A percentile compares a stretch with the other conserved stretches of the same genome.
Conservation (phyloP, 2,113 vertebrate genomes). For the Coptodon rendalli region DNA sequence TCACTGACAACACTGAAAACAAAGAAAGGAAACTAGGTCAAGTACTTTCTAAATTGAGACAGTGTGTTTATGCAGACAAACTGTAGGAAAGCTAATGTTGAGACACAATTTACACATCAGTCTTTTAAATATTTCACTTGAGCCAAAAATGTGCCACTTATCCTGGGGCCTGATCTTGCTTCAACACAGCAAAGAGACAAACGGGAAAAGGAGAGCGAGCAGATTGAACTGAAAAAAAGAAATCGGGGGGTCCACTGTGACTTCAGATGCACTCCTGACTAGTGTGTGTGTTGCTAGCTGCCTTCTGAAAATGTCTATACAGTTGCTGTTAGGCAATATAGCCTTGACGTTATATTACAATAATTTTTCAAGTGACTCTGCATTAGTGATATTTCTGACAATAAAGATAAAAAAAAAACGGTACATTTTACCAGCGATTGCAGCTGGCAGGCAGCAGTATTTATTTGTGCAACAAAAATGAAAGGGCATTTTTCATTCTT, state of each 20-base stretch:
- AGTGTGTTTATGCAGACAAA: background rate
- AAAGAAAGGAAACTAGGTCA: background rate
- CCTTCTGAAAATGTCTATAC: background rate
- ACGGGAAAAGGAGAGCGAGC: background rate
- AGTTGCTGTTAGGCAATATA: background rate
- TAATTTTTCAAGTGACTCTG: background rate
- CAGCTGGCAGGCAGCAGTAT: background rate
- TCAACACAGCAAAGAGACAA: background rate
- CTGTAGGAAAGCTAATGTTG: background rate
- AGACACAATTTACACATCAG: background rate
- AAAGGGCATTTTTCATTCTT: background rate
- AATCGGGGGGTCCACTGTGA: background rate
- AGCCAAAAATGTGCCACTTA: background rate
- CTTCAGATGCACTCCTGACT: background rate
- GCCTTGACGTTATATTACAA: background rate
- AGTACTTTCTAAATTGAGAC: background rate
- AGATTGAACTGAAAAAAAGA: background rate
- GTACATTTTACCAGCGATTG: background rate
- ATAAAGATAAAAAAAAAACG: background rate
- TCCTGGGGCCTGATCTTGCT: background rate
- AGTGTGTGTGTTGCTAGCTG: background rate
- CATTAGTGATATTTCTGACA: background rate
- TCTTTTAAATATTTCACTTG: background rate
- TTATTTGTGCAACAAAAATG: background rate
- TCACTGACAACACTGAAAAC: conserved; percentile 72